Evolutionary conservation across 1,140 invertebrate species (phyloP), one percentile per base, ranked within the genome.

Genomic region (Trichonephila clavata): DNA sequence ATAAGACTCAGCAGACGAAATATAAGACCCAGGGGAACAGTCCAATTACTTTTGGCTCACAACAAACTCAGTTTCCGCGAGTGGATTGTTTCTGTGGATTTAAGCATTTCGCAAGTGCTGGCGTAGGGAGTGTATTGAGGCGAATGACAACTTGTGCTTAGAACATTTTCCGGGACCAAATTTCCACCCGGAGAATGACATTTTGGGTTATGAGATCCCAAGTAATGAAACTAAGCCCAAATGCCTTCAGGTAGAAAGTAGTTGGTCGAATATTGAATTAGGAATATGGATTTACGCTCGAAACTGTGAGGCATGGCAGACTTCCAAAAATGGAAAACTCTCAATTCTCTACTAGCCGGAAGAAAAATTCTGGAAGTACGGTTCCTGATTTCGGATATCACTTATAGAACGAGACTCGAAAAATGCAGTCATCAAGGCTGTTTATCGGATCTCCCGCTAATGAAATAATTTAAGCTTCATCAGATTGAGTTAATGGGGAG

Each of bases 1-100:
- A 91, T 91, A 91, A 91, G 90, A 90, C 90, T 91, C 91, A 71
- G 91, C 83, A 92, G 91, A 92, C 91, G 65, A 92, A 86, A 92
- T 92, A 92, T 86, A 86, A 92, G 91, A 86, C 91, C 50, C 91
- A 32, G 39, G 91, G 63, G 91, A 71, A 39, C 65, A 63, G 61
- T 92, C 65, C 91, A 92, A 92, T 86, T 92, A 86, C 63, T 86
- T 92, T 50, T 68, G 39, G 91, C 83, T 68, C 24, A 77, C 91
- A 92, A 92, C 81, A 92, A 92, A 92, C 91, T 92, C 59, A 24
- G 81, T 92, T 86, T 92, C 65, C 32, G 24, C 24, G 83, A 92
- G 91, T 92, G 61, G 91, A 92, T 92, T 86, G 91, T 92, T 92
- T 86, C 81, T 59, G 27, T 77, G 84, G 81, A 65, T 92, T 92